A percentile compares a stretch with the other conserved stretches of the same genome.
phyloP scores from a whole-genome alignment of 2,113 vertebrate species.

The Ptilorrhoa leucosticta region DNA sequence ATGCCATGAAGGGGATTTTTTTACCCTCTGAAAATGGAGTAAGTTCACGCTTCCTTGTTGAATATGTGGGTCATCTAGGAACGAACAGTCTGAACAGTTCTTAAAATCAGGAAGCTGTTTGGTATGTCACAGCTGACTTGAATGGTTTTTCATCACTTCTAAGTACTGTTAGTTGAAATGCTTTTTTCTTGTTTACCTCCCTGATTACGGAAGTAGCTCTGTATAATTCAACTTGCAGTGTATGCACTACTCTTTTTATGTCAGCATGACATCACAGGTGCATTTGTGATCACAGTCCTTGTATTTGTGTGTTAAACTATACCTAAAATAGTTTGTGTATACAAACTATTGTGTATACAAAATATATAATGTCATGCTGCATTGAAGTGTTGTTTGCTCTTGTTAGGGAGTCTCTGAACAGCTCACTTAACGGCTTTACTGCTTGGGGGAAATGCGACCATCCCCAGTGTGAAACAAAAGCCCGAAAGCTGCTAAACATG shows the following conservation, averaged over 20 bases:
- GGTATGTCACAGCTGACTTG: background rate
- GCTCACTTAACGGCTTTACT: background rate
- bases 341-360: background rate
- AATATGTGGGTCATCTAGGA: background rate
- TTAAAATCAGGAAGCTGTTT: background rate
- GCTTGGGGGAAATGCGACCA: background rate
- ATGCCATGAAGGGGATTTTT: background rate
- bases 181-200: background rate
- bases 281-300: background rate
- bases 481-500: background rate
- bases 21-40: background rate
- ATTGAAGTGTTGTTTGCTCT: background rate
- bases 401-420: background rate
- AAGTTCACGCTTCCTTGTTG: background rate
- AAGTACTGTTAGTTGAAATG: background rate
- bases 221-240: background rate
- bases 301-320: background rate
- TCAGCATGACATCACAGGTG: background rate
- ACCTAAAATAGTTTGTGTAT: background rate
- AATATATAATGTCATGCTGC: background rate
- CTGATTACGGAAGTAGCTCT: background rate
- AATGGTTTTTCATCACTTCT: background rate
- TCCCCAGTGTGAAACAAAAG: background rate
- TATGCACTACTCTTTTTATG: background rate
- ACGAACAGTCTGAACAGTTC: background rate